Evolutionary conservation across 53 echinoderm and acorn worm genomes (phyloP), one percentile per base, ranked within the genome.

Genomic region (Stichopus horrens): DNA sequence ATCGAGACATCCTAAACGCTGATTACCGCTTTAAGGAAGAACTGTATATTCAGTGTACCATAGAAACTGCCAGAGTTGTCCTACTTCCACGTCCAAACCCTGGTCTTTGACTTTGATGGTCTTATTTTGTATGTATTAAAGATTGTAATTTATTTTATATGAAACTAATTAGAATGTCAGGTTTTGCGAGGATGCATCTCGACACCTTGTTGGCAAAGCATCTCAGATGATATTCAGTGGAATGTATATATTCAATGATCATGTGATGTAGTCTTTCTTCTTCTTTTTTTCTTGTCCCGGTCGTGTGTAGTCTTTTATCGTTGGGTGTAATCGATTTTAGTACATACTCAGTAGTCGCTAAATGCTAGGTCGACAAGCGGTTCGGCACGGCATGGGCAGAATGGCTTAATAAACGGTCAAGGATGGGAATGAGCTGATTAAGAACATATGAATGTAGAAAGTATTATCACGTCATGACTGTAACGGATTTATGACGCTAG

Each of bases 361-460:
- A 56, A 81, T 81, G 21, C 81, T 57, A 81, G 57, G 57, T 81
- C 58, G 81, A 21, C 81, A 81, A 81, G 81, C 81, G 81, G 58
- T 81, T 81, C 57, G 81, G 57, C 81, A 81, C 58, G 81, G 21
- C 81, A 81, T 57, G 81, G 19, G 21, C n/a, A 55, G n/a, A 79
- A 53, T 79, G 16, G 63, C 63, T 63, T 63, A 10, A 71, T 71
- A 71, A 71, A 71, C 71, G 14, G 19, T 71, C 71, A 71, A 71
- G 18, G 71, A 71, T n/a, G 71, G 18, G 7, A 14, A 71, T 71
- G 16, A 71, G 71, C 71, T 71, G 71, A 71, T 71, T 71, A 71
- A 18, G 19, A 71, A 71, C 19, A 16, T 18, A 19, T 7, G 71
- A 18, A 18, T 37, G 2, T 2, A 37, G 37, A 37, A 37, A 37